phyloP scores from a whole-genome alignment of 2,113 vertebrate species.

The Cyanoderma ruficeps region DNA sequence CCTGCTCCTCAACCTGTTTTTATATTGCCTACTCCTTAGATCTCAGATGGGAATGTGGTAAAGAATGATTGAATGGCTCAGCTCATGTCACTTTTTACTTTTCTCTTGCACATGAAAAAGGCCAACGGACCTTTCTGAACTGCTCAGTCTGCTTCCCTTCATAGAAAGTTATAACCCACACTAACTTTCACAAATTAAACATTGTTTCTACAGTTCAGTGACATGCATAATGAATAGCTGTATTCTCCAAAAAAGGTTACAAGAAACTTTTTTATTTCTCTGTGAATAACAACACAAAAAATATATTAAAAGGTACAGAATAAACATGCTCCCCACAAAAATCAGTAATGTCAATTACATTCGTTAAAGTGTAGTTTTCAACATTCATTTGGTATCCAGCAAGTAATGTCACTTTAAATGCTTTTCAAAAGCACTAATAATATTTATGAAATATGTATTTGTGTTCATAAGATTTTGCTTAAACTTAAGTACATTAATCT shows the following conservation, averaged over 20 bases:
- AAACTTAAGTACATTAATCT: background rate
- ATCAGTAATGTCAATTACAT: background rate
- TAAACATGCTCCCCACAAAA: background rate
- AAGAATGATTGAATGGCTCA: background rate
- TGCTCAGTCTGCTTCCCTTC: background rate
- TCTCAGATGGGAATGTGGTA: background rate
- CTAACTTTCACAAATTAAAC: background rate
- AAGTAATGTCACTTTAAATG: background rate
- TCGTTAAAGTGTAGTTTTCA: background rate
- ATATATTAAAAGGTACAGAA: background rate
- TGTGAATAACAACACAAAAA: background rate
- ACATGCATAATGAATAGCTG: background rate
- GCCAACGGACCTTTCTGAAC: background rate
- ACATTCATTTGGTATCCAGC: background rate
- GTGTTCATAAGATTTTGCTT: background rate
- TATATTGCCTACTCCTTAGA: background rate
- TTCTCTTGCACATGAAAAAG: background rate
- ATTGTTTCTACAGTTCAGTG: background rate
- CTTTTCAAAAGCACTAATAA: background rate
- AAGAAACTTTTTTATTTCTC: background rate
- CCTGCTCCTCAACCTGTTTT: background rate
- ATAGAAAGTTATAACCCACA: background rate
- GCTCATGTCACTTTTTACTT: background rate
- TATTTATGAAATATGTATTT: background rate
- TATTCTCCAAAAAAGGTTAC: background rate